These are phyloP conservation scores for Ptychoptera albimana DNA, from an alignment of 2,888 invertebrate species.

Conservation along the genomic window DNA sequence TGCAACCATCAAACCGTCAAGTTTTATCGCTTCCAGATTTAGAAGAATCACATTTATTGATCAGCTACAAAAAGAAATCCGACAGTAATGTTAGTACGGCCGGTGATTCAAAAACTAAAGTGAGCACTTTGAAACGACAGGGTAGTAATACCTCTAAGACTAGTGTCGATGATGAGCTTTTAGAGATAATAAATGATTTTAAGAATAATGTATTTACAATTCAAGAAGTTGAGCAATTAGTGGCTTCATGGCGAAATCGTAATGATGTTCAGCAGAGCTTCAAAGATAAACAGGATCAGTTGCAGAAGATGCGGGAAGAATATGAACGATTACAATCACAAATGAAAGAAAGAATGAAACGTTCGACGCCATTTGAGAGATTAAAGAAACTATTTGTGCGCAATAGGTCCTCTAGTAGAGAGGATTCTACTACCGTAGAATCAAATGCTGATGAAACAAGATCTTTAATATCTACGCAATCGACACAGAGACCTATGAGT, in stretches of 20 bases:
- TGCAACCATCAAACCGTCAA: slow-evolving; percentile 9
- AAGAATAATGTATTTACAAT: slow-evolving; percentile 79
- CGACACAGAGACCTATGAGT: slow-evolving; percentile 42
- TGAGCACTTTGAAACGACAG: slow-evolving; percentile 26
- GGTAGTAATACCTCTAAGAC: slow-evolving; percentile 24
- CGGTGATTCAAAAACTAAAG: slow-evolving; percentile 10
- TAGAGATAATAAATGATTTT: slow-evolving; percentile 76
- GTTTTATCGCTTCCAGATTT: slow-evolving; percentile 2
- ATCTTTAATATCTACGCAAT: slow-evolving; percentile 4
- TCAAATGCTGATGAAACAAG: slow-evolving; percentile 8
- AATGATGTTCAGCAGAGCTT: slow-evolving; percentile 77
- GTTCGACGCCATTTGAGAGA: slow-evolving; percentile 66
- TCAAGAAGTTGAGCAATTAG: slow-evolving; percentile 67
- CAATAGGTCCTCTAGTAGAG: slow-evolving; percentile 37
- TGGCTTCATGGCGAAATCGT: slow-evolving; percentile 73
- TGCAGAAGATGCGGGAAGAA: slow-evolving; percentile 62
- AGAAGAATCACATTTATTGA: slow-evolving; percentile 10
- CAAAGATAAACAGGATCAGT: slow-evolving; percentile 69
- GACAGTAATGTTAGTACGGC: slow-evolving; percentile 1
- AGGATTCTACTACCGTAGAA: slow-evolving; percentile 12
- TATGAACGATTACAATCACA: slow-evolving; percentile 69
- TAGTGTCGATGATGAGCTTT: slow-evolving; percentile 52
- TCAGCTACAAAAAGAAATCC: slow-evolving; percentile 10
- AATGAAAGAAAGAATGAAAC: slow-evolving; percentile 57
- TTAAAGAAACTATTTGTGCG: slow-evolving; percentile 59